phyloP scores from a whole-genome alignment of 2,113 vertebrate species.

The Chitala chitala region DNA sequence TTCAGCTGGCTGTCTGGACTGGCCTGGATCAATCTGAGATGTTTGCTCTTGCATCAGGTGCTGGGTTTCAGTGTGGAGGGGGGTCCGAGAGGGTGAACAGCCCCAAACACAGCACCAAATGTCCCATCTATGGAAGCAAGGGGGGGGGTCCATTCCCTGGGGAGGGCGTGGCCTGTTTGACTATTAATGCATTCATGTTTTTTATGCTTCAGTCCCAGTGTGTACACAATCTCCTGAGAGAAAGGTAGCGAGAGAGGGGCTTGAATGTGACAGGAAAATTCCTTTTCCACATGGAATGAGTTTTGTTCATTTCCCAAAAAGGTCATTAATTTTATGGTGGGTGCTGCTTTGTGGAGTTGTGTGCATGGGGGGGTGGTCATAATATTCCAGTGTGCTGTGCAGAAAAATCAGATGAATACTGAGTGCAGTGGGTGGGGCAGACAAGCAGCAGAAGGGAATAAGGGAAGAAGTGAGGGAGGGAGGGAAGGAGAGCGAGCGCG shows the following conservation, averaged over 20 bases:
- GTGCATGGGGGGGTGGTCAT: no score
- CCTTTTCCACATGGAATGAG: conserved; percentile 64
- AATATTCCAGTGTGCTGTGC: no score
- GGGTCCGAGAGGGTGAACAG: not conserved
- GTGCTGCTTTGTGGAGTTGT: conserved; percentile 44
- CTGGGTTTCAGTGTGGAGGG: not conserved
- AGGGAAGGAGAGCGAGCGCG: no score
- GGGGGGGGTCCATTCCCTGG: not conserved
- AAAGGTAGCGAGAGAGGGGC: conserved; percentile 20
- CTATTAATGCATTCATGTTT: not conserved
- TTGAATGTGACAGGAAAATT: conserved; percentile 36
- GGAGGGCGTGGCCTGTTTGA: not conserved
- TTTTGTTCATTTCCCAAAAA: conserved; percentile 48
- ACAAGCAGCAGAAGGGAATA: no score
- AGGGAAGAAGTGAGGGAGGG: no score
- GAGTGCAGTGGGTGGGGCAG: no score
- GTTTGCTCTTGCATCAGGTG: not conserved
- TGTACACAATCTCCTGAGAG: not conserved
- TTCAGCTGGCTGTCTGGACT: not conserved
- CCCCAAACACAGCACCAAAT: no score
- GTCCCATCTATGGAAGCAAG: not conserved
- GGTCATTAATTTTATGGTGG: conserved; percentile 59
- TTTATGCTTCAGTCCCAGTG: not conserved
- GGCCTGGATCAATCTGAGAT: not conserved
- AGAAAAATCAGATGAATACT: no score